Evolutionary conservation across 2,888 invertebrate genomes (phyloP).

Genomic region (Andrena hattorfiana): DNA sequence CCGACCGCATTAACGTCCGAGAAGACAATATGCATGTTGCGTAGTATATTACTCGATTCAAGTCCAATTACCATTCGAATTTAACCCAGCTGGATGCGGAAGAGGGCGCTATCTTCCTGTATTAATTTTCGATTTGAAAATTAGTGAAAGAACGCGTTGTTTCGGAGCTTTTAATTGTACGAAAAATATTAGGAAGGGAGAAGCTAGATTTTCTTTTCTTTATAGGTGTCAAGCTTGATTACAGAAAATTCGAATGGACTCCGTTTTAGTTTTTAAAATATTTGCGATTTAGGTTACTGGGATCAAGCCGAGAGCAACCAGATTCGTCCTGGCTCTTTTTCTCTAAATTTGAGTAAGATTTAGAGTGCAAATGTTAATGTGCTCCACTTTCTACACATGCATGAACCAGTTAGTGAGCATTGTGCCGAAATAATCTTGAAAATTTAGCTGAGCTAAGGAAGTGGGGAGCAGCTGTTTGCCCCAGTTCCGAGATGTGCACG

Average conservation of each 20-base stretch:
- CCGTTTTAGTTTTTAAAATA: no score
- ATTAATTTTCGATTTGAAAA: no score
- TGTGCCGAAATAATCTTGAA: neutral
- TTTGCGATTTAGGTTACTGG: no score
- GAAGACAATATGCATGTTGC: conserved; percentile 10
- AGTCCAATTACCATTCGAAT: conserved; percentile 1
- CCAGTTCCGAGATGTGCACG: no score
- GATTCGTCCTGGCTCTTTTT: neutral
- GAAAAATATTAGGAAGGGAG: neutral
- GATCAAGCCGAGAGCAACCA: no score
- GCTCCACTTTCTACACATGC: neutral
- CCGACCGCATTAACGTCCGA: conserved; percentile 37
- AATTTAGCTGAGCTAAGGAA: no score
- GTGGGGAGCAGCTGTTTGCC: no score
- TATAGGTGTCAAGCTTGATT: neutral
- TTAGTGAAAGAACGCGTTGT: no score
- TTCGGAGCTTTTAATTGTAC: no score
- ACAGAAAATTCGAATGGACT: neutral
- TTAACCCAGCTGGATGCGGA: neutral
- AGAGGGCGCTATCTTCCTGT: neutral
- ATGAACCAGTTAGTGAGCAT: neutral
- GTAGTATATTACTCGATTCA: conserved; percentile 1
- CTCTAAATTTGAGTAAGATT: neutral
- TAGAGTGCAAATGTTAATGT: neutral
- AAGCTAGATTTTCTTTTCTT: neutral